Evolutionary conservation across 2,113 vertebrate genomes (phyloP).

Genomic region (Philantomba maxwellii): DNA sequence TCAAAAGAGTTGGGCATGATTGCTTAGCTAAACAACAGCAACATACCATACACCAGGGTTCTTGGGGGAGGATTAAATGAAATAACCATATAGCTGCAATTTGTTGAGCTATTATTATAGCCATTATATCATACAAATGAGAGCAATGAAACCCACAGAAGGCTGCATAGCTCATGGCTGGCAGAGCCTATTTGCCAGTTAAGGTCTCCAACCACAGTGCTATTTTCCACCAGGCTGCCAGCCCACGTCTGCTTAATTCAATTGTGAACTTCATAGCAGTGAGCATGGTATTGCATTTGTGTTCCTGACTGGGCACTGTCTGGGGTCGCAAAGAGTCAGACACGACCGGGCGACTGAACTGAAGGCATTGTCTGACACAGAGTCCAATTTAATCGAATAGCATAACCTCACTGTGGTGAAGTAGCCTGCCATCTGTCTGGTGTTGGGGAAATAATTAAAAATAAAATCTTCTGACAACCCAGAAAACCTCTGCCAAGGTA

Average conservation of each 20-base stretch:
- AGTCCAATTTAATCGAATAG: background rate
- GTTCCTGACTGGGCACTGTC: background rate
- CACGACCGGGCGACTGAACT: background rate
- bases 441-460: constrained; percentile 29
- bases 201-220: background rate
- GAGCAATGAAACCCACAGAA: background rate
- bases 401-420: background rate
- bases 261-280: background rate
- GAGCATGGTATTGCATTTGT: background rate
- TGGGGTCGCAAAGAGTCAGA: background rate
- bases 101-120: background rate
- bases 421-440: constrained; percentile 10
- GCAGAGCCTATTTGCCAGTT: background rate
- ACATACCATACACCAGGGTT: background rate
- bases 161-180: rapidly evolving
- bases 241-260: rapidly evolving
- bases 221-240: background rate
- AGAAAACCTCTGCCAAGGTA: background rate
- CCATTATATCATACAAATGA: background rate
- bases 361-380: background rate
- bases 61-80: background rate
- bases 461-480: constrained; percentile 21
- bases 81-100: background rate
- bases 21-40: background rate
- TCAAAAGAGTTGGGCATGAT: background rate